Evolutionary conservation across 2,113 vertebrate species (phyloP).

Genomic region (Pomatostomus ruficeps): DNA sequence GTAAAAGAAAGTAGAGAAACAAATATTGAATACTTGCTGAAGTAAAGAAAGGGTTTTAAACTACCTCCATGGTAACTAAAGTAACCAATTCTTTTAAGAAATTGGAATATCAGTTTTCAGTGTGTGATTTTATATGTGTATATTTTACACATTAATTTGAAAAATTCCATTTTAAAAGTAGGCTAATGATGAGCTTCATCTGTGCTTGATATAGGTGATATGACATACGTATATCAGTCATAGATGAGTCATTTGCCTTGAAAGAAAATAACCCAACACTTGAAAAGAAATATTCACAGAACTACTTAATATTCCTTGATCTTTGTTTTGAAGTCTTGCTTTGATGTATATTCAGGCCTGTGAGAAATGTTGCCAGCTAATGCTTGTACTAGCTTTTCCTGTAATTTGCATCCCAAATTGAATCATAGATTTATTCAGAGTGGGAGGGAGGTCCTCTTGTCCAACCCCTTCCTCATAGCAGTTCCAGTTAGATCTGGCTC

Average conservation of each 20-base stretch:
- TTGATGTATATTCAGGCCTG: neutral
- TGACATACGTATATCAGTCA: neutral
- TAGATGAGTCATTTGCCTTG: neutral
- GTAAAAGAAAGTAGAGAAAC: neutral
- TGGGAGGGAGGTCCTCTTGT: neutral
- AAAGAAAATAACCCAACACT: neutral
- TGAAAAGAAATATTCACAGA: neutral
- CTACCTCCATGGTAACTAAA: neutral
- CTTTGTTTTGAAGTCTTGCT: conserved; percentile 37
- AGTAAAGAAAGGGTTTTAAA: neutral
- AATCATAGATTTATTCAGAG: neutral
- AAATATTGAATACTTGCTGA: neutral
- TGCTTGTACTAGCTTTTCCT: neutral
- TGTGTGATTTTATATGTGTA: neutral
- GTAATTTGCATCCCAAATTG: neutral
- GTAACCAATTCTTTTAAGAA: neutral
- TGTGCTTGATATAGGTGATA: neutral
- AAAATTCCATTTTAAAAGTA: neutral
- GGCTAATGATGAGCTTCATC: neutral
- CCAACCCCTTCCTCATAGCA: neutral
- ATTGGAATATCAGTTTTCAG: neutral
- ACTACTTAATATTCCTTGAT: neutral
- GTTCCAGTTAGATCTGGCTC: neutral
- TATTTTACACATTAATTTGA: neutral
- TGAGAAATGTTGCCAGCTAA: neutral